Evolutionary conservation across 2,797 vertebrate genomes (phyloP).

Genomic region (Kryptopterus vitreolus): DNA sequence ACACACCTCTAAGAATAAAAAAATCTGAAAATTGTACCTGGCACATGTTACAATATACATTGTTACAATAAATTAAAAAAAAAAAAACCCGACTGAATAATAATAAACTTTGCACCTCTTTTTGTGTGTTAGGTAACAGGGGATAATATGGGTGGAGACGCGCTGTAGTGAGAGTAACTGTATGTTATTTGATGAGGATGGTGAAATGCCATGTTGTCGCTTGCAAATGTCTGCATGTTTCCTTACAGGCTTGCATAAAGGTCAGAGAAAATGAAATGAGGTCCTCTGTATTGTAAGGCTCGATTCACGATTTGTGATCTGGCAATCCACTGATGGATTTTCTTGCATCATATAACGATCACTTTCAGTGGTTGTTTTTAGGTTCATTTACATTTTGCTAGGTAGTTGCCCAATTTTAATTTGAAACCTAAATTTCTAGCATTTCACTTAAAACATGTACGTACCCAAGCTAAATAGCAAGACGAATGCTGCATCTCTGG

Average conservation of each 20-base stretch:
- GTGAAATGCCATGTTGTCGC: neutral
- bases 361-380: neutral
- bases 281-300: neutral
- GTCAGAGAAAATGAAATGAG: neutral
- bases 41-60: neutral
- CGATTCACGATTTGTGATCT: neutral
- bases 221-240: constrained; percentile 18
- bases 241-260: neutral
- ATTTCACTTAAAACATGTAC: neutral
- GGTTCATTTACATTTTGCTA: neutral
- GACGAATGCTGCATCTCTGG: too few relatives aligned
- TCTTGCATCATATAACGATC: neutral
- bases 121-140: neutral
- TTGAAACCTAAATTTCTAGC: neutral
- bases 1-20: neutral
- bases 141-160: neutral
- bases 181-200: constrained; percentile 1
- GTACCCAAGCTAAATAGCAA: too few relatives aligned
- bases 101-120: neutral
- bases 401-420: neutral
- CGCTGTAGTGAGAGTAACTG: neutral
- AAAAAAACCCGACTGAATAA: too few relatives aligned
- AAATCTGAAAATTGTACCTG: neutral
- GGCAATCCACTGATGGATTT: neutral
- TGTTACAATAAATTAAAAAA: constrained; percentile 1